A percentile compares a stretch with the other conserved stretches of the same genome.
Evolutionary conservation across 2,797 vertebrate genomes (phyloP).

Genomic region (Typhlichthys eigenmanni): DNA sequence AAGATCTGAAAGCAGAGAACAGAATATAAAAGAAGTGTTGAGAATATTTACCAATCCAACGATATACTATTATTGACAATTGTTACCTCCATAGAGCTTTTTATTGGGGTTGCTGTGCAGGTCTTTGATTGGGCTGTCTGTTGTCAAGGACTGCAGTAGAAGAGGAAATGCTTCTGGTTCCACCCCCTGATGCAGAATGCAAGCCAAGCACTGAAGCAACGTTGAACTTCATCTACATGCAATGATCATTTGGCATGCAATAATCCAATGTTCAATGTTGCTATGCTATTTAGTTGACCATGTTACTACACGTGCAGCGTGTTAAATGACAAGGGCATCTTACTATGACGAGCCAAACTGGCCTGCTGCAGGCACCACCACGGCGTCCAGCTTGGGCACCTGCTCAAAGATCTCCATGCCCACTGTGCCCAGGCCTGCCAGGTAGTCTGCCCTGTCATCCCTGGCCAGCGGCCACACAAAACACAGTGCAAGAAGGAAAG

Average conservation of each 20-base stretch:
- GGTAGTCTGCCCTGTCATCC: slow-evolving; percentile 81
- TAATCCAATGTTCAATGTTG: too few species aligned
- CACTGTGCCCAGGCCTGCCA: slow-evolving; percentile 88
- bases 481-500: slow-evolving; percentile 14
- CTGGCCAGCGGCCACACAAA: slow-evolving; percentile 51
- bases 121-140: slow-evolving; percentile 76
- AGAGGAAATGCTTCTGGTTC: slow-evolving; percentile 86
- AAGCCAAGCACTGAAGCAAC: background rate
- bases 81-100: slow-evolving; percentile 85
- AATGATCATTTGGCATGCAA: too few species aligned
- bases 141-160: slow-evolving; percentile 82
- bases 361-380: slow-evolving; percentile 85
- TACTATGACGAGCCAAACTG: slow-evolving; percentile 86
- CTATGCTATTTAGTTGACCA: too few species aligned
- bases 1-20: slow-evolving; percentile 76
- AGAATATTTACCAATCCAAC: background rate
- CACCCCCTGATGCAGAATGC: slow-evolving; percentile 77
- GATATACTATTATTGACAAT: too few species aligned
- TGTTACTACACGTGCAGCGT: too few species aligned
- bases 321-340: slow-evolving; percentile 49
- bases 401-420: slow-evolving; percentile 89
- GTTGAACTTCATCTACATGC: too few species aligned
- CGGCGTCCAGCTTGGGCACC: slow-evolving; percentile 84
- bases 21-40: slow-evolving; percentile 4
- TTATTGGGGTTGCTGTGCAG: slow-evolving; percentile 75